Evolutionary conservation across 2,797 vertebrate genomes (phyloP).

Genomic region (Chelon auratus): DNA sequence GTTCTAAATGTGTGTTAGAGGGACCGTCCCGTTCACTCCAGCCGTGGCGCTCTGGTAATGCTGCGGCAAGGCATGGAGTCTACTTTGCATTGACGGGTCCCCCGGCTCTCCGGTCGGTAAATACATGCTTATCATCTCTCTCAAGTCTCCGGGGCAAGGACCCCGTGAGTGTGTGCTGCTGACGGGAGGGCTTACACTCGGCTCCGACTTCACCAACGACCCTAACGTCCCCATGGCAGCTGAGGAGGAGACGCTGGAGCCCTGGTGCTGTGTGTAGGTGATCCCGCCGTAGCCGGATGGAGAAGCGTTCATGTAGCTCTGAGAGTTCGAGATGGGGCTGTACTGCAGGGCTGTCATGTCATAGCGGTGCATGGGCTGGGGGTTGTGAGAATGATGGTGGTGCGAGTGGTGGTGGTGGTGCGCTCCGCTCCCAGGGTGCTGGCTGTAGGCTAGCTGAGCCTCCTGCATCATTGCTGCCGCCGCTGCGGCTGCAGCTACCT

Average conservation of each 20-base stretch:
- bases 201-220: slow-evolving; percentile 95
- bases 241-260: slow-evolving; percentile 89
- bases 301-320: slow-evolving; percentile 96
- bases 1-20: slow-evolving; percentile 90
- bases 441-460: slow-evolving; percentile 95
- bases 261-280: slow-evolving; percentile 90
- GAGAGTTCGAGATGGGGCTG: slow-evolving; percentile 96
- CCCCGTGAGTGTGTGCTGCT: slow-evolving; percentile 91
- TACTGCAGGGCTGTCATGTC: slow-evolving; percentile 95
- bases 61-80: slow-evolving; percentile 95
- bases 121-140: slow-evolving; percentile 99
- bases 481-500: slow-evolving; percentile 93
- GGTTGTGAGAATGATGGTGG: slow-evolving; percentile 92
- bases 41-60: slow-evolving; percentile 96
- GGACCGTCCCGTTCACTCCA: slow-evolving; percentile 96
- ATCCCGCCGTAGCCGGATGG: slow-evolving; percentile 94
- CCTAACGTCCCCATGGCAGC: slow-evolving; percentile 92
- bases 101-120: slow-evolving; percentile 92
- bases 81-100: slow-evolving; percentile 91
- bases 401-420: slow-evolving; percentile 90
- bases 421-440: slow-evolving; percentile 93
- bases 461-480: slow-evolving; percentile 99
- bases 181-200: slow-evolving; percentile 95
- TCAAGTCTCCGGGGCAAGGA: slow-evolving; percentile 96
- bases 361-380: slow-evolving; percentile 95